Conservation (phyloP, 2,113 vertebrate species). For the Melanerpes formicivorus region DNA sequence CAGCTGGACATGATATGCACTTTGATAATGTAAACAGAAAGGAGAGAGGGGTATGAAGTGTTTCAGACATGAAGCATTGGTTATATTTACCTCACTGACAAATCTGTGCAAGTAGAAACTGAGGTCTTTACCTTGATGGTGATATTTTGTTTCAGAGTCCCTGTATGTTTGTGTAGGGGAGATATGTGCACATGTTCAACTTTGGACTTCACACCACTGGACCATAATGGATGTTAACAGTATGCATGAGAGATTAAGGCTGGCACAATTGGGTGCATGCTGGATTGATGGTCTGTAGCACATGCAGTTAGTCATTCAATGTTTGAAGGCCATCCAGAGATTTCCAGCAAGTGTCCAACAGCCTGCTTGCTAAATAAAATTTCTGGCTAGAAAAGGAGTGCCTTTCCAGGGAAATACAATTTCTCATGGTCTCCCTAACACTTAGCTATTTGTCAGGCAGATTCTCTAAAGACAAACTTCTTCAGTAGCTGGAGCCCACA, state of each 20-base stretch:
- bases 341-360: neutral
- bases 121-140: neutral
- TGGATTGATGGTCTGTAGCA: neutral
- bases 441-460: neutral
- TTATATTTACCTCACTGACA: neutral
- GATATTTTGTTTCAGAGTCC: neutral
- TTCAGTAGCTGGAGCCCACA: neutral
- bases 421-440: neutral
- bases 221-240: neutral
- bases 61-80: neutral
- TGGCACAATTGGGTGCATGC: neutral
- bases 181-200: neutral
- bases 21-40: neutral
- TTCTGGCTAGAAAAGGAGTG: neutral
- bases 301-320: neutral
- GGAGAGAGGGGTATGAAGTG: neutral
- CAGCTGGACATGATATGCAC: neutral
- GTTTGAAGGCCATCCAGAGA: slow-evolving; percentile 41
- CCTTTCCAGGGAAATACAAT: slow-evolving; percentile 13
- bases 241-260: neutral
- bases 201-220: neutral
- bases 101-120: neutral
- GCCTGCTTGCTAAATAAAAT: neutral
- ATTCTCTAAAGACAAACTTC: neutral
- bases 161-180: neutral